Evolutionary conservation across 2,888 invertebrate species (phyloP).

Genomic region (Melipona bicolor): DNA sequence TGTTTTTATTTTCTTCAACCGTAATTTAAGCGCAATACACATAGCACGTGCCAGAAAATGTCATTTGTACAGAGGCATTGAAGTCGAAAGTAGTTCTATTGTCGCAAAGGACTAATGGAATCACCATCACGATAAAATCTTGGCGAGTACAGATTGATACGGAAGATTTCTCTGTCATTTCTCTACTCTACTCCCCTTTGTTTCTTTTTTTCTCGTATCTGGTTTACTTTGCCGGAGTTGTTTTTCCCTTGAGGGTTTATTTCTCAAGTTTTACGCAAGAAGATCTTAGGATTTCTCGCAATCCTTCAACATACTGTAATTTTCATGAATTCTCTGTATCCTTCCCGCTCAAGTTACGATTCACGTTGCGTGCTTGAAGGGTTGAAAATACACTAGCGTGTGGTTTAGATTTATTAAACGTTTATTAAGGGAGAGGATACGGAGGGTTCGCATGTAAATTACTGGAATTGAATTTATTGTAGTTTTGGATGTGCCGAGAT

Average conservation of each 20-base stretch:
- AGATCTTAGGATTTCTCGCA: slow-evolving; percentile 17
- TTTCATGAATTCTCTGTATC: background rate
- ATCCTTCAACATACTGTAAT: background rate
- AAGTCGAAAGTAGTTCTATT: slow-evolving; percentile 4
- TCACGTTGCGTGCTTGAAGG: background rate
- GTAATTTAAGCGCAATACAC: background rate
- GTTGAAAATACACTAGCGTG: background rate
- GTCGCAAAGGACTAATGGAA: slow-evolving; percentile 31
- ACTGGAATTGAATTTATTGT: background rate
- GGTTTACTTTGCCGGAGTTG: background rate
- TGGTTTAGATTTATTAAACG: slow-evolving; percentile 10
- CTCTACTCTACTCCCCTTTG: background rate
- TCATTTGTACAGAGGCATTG: slow-evolving; percentile 9
- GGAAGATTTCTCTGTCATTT: background rate
- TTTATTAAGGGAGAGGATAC: background rate
- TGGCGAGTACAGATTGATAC: slow-evolving; percentile 7
- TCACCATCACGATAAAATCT: slow-evolving; percentile 38
- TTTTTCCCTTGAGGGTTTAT: slow-evolving; percentile 15
- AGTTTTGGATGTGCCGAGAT: background rate
- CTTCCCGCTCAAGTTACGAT: background rate
- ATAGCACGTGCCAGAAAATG: background rate
- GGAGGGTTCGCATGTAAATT: background rate
- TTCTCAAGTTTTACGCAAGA: background rate
- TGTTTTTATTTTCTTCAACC: background rate
- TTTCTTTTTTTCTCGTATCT: background rate